Conservation (phyloP, 2,797 vertebrate species). For the Leptodactylus fallax region DNA sequence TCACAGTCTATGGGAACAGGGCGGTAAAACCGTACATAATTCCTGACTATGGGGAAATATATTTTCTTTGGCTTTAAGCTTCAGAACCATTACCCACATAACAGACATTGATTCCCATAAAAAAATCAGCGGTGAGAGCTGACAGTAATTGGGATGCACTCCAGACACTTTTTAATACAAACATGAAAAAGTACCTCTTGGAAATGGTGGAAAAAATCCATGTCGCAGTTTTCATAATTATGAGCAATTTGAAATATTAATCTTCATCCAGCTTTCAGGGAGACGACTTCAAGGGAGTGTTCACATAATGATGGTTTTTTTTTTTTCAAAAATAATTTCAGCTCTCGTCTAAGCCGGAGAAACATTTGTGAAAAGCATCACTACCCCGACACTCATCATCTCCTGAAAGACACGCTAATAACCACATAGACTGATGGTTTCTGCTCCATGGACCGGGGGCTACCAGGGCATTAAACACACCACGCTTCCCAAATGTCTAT, state of each 20-base stretch:
- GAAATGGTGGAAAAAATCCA: constrained; percentile 17
- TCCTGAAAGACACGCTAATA: constrained; percentile 31
- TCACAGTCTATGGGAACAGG: not conserved
- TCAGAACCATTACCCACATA: not conserved
- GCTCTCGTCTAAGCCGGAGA: constrained; percentile 45
- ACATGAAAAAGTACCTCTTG: constrained; percentile 54
- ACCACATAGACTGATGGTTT: constrained; percentile 15
- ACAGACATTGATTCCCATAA: constrained; percentile 4
- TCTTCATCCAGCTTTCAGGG: constrained; percentile 43
- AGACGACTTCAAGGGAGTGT: constrained; percentile 45
- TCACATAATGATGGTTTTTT: constrained; percentile 45
- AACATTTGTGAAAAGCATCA: constrained; percentile 62
- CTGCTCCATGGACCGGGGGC: constrained; percentile 5
- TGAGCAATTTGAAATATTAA: constrained; percentile 53
- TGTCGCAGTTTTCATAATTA: constrained; percentile 39
- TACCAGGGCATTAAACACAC: constrained; percentile 7
- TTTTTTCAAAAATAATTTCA: constrained; percentile 40
- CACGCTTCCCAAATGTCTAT: not conserved
- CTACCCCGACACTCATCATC: constrained; percentile 35
- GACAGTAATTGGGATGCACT: constrained; percentile 52
- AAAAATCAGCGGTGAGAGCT: not conserved
- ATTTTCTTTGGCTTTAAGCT: constrained; percentile 8
- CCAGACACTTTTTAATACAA: constrained; percentile 39
- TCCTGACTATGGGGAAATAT: not conserved
- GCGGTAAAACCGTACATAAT: not conserved